phyloP scores from a whole-genome alignment of 2,113 vertebrate genomes.

The Ceyx melanurus region DNA sequence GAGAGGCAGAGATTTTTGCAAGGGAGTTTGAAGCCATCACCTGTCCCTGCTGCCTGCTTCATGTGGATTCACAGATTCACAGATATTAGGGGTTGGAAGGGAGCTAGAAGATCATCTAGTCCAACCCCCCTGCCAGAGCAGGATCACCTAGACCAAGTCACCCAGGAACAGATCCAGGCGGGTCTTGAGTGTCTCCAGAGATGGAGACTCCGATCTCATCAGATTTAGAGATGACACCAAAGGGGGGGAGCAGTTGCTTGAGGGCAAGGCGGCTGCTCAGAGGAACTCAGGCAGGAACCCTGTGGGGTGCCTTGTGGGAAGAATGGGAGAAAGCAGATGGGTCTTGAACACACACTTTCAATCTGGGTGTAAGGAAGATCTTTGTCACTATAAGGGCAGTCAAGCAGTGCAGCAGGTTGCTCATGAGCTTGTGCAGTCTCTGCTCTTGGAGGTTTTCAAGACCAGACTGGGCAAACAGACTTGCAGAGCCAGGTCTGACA shows the following conservation, averaged over 20 bases:
- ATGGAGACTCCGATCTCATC: background rate
- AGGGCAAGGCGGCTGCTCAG: background rate
- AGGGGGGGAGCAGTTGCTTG: fast-evolving
- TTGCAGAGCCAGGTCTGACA: background rate
- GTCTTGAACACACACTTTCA: background rate
- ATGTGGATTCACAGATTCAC: background rate
- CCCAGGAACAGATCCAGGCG: no score
- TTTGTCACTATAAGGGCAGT: background rate
- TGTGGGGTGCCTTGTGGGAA: background rate
- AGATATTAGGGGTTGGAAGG: no score
- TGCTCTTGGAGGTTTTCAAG: background rate
- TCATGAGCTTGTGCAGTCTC: background rate
- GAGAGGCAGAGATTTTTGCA: background rate
- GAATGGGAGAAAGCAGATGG: background rate
- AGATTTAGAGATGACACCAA: background rate
- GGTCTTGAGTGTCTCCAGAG: no score
- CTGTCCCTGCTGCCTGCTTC: background rate
- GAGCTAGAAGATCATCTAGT: no score
- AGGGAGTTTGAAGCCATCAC: background rate
- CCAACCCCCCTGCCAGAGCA: no score
- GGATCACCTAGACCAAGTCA: no score
- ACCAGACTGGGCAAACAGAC: background rate
- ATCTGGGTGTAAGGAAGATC: background rate
- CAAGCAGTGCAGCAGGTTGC: background rate
- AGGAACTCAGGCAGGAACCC: background rate